These are phyloP conservation scores for Oncorhynchus masou DNA, from an alignment of 2,113 vertebrate species.

Conservation along the genomic window DNA sequence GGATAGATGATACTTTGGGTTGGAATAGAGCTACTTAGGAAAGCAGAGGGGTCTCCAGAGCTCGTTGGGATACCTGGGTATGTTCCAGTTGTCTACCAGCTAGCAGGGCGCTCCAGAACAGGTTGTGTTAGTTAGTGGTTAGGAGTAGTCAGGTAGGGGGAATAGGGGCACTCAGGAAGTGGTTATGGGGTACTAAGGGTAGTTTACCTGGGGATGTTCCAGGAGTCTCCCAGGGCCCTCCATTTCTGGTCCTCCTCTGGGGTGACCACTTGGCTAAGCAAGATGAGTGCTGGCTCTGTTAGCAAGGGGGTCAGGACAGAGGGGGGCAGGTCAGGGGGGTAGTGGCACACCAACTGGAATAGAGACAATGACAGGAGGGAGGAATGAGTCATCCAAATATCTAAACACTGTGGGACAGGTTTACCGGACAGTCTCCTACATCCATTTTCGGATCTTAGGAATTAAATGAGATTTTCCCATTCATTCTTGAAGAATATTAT, in stretches of 20 bases:
- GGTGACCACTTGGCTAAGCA: conserved; percentile 62
- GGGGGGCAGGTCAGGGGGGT: conserved; percentile 52
- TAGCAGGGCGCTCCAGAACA: too few relatives aligned
- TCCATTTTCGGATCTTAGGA: background rate
- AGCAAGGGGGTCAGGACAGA: conserved; percentile 67
- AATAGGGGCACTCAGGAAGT: background rate
- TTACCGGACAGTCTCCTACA: background rate
- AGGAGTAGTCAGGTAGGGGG: background rate
- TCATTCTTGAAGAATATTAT: too few relatives aligned
- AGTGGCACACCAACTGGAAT: conserved; percentile 42
- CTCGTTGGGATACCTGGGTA: too few relatives aligned
- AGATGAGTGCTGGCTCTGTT: conserved; percentile 54
- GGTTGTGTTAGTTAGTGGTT: too few relatives aligned
- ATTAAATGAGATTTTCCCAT: too few relatives aligned
- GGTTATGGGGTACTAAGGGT: background rate
- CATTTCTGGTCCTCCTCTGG: conserved; percentile 55
- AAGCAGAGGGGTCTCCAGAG: background rate
- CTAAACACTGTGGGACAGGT: background rate
- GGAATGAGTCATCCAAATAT: background rate
- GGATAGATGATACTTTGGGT: background rate
- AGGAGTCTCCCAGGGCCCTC: conserved; percentile 68
- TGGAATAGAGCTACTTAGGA: background rate
- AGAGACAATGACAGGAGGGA: background rate
- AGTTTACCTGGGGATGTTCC: conserved; percentile 70
- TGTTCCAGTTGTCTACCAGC: too few relatives aligned